phyloP scores from a whole-genome alignment of 2,797 vertebrate species.

The Sebastes hopkinsi region DNA sequence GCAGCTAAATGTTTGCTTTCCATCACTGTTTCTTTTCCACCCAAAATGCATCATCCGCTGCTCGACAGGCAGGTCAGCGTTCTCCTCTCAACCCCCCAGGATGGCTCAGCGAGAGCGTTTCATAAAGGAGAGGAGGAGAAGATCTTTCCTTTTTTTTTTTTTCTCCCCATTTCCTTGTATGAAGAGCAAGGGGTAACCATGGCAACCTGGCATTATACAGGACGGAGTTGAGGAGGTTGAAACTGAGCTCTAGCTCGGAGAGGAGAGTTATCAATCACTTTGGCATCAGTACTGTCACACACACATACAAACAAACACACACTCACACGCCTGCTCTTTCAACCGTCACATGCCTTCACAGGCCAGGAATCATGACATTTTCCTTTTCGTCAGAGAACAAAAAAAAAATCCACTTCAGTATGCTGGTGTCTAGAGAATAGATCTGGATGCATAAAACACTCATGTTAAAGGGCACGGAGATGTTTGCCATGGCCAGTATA shows the following conservation, averaged over 20 bases:
- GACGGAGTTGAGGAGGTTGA: constrained; percentile 59
- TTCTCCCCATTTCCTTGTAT: constrained; percentile 33
- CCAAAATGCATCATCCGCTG: not conserved
- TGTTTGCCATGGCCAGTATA: not conserved
- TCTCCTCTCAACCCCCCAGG: constrained; percentile 25
- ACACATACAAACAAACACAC: not conserved
- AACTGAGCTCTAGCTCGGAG: constrained; percentile 41
- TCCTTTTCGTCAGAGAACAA: constrained; percentile 15
- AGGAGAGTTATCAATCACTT: constrained; percentile 67
- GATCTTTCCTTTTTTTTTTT: not conserved
- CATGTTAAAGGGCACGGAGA: not conserved
- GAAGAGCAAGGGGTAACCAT: constrained; percentile 70
- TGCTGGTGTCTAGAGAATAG: not conserved
- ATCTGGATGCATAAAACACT: not conserved
- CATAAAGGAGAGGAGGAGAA: constrained; percentile 26
- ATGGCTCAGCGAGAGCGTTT: constrained; percentile 22
- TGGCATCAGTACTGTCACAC: constrained; percentile 32
- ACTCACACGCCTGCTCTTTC: constrained; percentile 1
- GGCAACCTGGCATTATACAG: constrained; percentile 67
- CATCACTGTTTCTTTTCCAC: not conserved
- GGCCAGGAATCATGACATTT: constrained; percentile 23
- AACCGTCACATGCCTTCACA: constrained; percentile 24
- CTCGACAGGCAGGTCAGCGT: constrained; percentile 26
- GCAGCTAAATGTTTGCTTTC: constrained; percentile 13
- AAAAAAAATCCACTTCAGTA: not conserved